Evolutionary conservation across 2,888 invertebrate species (phyloP).

Genomic region (Epirrhoe tristata): DNA sequence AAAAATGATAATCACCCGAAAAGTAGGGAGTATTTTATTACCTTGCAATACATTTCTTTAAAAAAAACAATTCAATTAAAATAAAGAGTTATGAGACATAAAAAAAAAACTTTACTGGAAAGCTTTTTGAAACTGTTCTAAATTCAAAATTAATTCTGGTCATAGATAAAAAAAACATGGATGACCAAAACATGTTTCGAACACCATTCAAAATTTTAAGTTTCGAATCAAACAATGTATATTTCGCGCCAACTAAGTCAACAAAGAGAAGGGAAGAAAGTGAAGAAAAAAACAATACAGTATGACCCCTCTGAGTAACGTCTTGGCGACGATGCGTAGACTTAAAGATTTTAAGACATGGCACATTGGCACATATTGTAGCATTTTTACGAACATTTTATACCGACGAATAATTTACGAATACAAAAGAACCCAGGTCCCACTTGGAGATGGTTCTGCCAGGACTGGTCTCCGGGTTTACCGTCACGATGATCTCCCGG

Average conservation of each 20-base stretch:
- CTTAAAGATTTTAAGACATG: constrained; percentile 27
- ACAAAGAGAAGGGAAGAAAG: constrained; percentile 63
- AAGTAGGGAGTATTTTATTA: too few species aligned
- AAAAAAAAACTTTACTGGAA: too few species aligned
- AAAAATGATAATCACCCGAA: too few species aligned
- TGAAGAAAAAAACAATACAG: constrained; percentile 65
- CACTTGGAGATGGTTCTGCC: constrained; percentile 90
- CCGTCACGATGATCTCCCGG: constrained; percentile 81
- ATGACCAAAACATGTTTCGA: constrained; percentile 16
- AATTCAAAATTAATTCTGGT: neutral
- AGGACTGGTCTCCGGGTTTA: constrained; percentile 87
- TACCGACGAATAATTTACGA: neutral
- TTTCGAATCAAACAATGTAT: constrained; percentile 51
- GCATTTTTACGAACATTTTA: neutral
- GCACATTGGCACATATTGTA: constrained; percentile 10
- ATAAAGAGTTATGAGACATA: too few species aligned
- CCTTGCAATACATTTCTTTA: too few species aligned
- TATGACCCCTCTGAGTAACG: constrained; percentile 64
- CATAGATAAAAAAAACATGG: neutral
- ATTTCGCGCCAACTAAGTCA: constrained; percentile 62
- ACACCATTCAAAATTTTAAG: constrained; percentile 35
- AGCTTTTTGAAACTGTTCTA: neutral
- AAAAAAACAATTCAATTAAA: too few species aligned
- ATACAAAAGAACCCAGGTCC: constrained; percentile 89
- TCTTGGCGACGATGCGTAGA: constrained; percentile 57